Base-by-base conservation (phyloP, 2,888 invertebrate genomes). In the Gibbula magus region DNA sequence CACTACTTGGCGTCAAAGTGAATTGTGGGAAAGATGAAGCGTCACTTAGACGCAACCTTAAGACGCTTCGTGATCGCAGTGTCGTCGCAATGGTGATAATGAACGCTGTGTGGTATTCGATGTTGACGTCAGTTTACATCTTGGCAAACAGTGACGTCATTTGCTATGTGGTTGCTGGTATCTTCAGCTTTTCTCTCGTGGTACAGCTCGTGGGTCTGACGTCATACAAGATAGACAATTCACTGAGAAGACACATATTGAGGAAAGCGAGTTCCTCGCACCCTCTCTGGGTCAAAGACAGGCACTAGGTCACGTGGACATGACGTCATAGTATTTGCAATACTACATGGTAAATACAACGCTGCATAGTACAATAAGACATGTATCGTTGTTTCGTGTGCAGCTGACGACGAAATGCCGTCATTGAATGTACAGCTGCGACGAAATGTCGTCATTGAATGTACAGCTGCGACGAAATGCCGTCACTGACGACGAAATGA, bases 191-290 rank as follows among this genome's bases (percentile, higher is more conserved):
- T 29, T 86, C 86, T 3, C 79, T 87, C 0, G 45, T 85, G 13
- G 82, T 88, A 4, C 87, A 88, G 67, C 78, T 88, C 7, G 75
- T 87, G 1, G 88, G 88, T 0, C 79, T 88, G 81, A 85, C 85
- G 0, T 83, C 84, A 4, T 85, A 87, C 80, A 85, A 86, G 53
- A 70, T 82, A 39, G 82, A 86, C 45, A 83, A 83, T 20, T 75
- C 83, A 16, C 79, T 87, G n/a, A 77, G 81, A 18, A 66, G 79
- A 1, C 83, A 86, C 67, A 80, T 82, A 78, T 81, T 77, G 52
- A 82, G 70, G 74, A 81, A 81, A 51, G 80, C 84, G 54, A 75
- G 81, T 7, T 18, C 39, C 0, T 78, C 79, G 2, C 80, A 77
- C 4, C 82, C 82, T 0, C 70, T 85, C 7, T 86, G 85, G 85